These are phyloP conservation scores for Trachymyrmex cornetzi DNA, from an alignment of 1,140 invertebrate species.

Conservation along the genomic window DNA sequence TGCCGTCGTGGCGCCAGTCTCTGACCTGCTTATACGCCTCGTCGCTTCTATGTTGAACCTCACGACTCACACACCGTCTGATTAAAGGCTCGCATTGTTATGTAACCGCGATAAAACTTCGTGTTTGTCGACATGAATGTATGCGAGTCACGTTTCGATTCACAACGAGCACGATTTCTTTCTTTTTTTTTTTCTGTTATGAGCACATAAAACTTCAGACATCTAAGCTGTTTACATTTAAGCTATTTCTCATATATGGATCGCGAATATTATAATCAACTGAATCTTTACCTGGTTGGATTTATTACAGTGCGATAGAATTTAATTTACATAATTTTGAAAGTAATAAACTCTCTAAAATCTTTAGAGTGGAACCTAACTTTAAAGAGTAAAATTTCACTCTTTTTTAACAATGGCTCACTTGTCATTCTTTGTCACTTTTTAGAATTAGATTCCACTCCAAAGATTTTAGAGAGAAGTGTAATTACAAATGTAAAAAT, in stretches of 20 bases:
- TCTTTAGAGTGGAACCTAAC: too few relatives aligned
- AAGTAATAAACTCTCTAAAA: neutral
- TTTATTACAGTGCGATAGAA: neutral
- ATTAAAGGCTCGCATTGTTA: conserved; percentile 41
- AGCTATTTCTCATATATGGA: neutral
- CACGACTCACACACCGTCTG: conserved; percentile 55
- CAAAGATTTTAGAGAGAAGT: neutral
- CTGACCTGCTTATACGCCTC: conserved; percentile 65
- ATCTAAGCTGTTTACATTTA: neutral
- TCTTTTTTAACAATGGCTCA: too few relatives aligned
- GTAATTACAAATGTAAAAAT: neutral
- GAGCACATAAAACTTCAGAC: neutral
- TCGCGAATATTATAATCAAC: conserved; percentile 14
- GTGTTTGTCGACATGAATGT: conserved; percentile 39
- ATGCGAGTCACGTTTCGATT: conserved; percentile 52
- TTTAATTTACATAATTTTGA: neutral
- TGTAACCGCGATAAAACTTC: conserved; percentile 35
- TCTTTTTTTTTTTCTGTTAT: conserved; percentile 21
- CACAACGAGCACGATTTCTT: conserved; percentile 58
- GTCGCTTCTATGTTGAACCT: conserved; percentile 59
- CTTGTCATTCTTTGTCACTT: too few relatives aligned
- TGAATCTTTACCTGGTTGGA: neutral
- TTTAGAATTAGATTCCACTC: too few relatives aligned
- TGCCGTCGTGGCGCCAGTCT: conserved; percentile 76
- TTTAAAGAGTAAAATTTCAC: too few relatives aligned